Percentiles rank a stretch among this genome's conserved stretches.
These are phyloP conservation scores for Henricia sp. DNA, from an alignment of 53 echinoderm and acorn worm genomes.

Conservation along the genomic window DNA sequence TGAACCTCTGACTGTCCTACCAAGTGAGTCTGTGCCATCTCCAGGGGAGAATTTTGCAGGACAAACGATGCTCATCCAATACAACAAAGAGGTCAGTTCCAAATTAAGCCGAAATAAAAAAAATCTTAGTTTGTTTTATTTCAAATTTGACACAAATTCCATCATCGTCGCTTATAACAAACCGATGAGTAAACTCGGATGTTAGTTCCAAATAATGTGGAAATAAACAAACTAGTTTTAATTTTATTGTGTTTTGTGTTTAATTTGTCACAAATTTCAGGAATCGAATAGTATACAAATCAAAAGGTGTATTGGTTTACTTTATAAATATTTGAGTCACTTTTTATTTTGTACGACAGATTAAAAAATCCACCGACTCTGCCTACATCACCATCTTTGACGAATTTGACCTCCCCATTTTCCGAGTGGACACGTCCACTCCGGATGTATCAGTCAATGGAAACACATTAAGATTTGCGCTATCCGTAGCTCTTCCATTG, in stretches of 20 bases:
- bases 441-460: slow-evolving; percentile 16
- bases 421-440: slow-evolving; percentile 49
- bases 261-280: no score
- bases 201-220: no score
- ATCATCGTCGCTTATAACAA: no score
- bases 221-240: no score
- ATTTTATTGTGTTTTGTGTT: no score
- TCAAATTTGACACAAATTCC: no score
- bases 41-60: slow-evolving; percentile 45
- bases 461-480: slow-evolving; percentile 45
- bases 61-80: slow-evolving; percentile 38
- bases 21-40: slow-evolving; percentile 30
- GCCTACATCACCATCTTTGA: slow-evolving; percentile 53
- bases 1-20: slow-evolving; percentile 33
- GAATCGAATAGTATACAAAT: no score
- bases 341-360: slow-evolving; percentile 31
- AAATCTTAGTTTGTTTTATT: no score
- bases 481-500: slow-evolving; percentile 32
- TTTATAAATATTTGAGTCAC: no score
- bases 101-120: no score
- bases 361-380: slow-evolving; percentile 25
- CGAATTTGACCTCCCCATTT: slow-evolving; percentile 7
- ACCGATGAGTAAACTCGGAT: no score
- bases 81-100: slow-evolving; percentile 18
- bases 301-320: no score